Percentiles rank a stretch among this genome's conserved stretches.
Conservation (phyloP, 2,888 invertebrate species). For the Phalera bucephala region DNA sequence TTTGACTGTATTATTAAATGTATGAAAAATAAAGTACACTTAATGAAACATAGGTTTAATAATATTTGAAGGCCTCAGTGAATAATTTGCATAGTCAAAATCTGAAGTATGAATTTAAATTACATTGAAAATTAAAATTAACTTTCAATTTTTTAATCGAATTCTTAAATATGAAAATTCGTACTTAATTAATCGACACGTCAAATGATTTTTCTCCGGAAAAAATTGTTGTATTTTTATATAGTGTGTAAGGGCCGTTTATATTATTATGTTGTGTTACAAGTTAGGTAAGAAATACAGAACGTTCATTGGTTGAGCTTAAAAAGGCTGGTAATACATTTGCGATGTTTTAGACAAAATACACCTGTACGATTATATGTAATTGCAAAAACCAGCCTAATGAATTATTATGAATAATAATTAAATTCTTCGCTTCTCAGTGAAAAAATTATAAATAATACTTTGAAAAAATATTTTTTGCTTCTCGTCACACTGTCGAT, state of each 20-base stretch:
- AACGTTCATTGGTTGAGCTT: slow-evolving; percentile 40
- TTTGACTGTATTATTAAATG: no score
- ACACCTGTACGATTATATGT: no score
- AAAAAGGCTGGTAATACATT: slow-evolving; percentile 37
- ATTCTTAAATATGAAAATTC: no score
- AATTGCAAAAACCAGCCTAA: slow-evolving; percentile 15
- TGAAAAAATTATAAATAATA: no score
- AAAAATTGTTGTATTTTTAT: slow-evolving; percentile 76
- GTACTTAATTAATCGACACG: slow-evolving; percentile 28
- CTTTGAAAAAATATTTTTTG: slow-evolving; percentile 11
- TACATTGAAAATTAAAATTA: no score
- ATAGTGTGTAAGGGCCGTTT: slow-evolving; percentile 70
- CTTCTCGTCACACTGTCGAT: slow-evolving; percentile 45
- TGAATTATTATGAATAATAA: slow-evolving; percentile 5
- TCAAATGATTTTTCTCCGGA: slow-evolving; percentile 47
- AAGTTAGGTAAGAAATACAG: slow-evolving; percentile 32
- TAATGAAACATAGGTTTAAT: no score
- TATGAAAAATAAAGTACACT: no score
- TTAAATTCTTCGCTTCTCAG: slow-evolving; percentile 33
- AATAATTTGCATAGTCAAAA: no score
- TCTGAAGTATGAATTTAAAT: no score
- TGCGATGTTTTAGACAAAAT: slow-evolving; percentile 9
- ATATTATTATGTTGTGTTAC: slow-evolving; percentile 47
- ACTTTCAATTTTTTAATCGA: no score
- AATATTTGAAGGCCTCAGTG: no score